phyloP scores from a whole-genome alignment of 2,797 vertebrate genomes.

The Enteromius paludinosus region DNA sequence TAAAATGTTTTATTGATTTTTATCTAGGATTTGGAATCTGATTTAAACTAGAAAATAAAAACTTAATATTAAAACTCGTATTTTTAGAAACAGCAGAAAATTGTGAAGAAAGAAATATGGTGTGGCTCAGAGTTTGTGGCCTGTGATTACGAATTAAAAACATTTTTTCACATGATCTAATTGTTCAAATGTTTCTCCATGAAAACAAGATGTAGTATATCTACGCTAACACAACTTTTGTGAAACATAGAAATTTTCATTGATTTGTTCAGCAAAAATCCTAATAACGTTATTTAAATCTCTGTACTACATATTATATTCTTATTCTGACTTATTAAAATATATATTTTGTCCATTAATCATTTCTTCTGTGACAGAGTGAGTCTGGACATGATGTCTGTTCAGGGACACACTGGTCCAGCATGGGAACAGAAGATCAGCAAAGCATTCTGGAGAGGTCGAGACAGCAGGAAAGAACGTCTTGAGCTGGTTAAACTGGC shows the following conservation, averaged over 20 bases:
- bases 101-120: neutral
- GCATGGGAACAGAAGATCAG: slow-evolving; percentile 88
- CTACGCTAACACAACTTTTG: neutral
- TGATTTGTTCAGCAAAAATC: neutral
- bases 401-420: slow-evolving; percentile 93
- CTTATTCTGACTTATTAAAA: neutral
- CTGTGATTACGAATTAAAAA: neutral
- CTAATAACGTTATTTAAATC: neutral
- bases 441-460: slow-evolving; percentile 94
- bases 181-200: neutral
- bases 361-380: slow-evolving; percentile 76
- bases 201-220: neutral
- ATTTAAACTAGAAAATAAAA: neutral
- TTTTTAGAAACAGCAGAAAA: neutral
- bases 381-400: slow-evolving; percentile 98
- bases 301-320: neutral
- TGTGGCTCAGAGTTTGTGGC: neutral
- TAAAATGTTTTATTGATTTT: slow-evolving; percentile 11
- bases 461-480: slow-evolving; percentile 94
- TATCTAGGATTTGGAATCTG: neutral
- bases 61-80: neutral
- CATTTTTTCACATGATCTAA: neutral
- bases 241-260: neutral
- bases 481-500: slow-evolving; percentile 94
- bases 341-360: neutral